A percentile compares a stretch with the other conserved stretches of the same genome.
Evolutionary conservation across 2,113 vertebrate species (phyloP).

Genomic region (Recurvirostra avosetta): DNA sequence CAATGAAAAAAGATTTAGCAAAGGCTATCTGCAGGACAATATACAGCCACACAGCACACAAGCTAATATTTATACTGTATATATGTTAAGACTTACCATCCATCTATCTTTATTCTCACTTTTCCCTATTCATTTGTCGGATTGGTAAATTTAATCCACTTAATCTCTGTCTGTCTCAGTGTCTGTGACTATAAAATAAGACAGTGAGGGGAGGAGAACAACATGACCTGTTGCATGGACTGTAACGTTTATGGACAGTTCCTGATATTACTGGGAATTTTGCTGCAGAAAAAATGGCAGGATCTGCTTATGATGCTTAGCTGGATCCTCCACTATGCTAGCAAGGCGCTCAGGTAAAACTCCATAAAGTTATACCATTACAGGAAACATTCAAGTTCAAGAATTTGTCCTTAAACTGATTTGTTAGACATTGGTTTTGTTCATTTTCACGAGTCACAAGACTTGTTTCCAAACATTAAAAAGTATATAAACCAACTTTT

Average conservation of each 20-base stretch:
- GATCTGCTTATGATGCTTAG: background rate
- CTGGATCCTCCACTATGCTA: background rate
- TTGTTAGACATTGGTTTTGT: background rate
- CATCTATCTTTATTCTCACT: background rate
- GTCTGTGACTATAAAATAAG: background rate
- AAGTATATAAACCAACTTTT: conserved; percentile 62
- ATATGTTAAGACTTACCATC: background rate
- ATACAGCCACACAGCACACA: background rate
- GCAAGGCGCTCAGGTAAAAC: background rate
- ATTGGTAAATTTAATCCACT: background rate
- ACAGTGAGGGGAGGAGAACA: background rate
- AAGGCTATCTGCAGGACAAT: background rate
- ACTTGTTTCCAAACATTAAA: conserved; percentile 39
- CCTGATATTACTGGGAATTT: background rate
- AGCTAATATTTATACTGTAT: background rate
- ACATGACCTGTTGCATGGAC: background rate
- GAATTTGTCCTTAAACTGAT: background rate
- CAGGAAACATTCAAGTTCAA: background rate
- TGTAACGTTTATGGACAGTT: background rate
- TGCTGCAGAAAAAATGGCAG: background rate
- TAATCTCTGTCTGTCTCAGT: background rate
- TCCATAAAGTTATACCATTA: background rate
- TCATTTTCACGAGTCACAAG: conserved; percentile 21
- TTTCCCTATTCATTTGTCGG: background rate
- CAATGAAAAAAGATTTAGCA: conserved; percentile 50